Evolutionary conservation across 2,888 invertebrate genomes (phyloP), one percentile per base, ranked within the genome.

Genomic region (Rhingia rostrata): DNA sequence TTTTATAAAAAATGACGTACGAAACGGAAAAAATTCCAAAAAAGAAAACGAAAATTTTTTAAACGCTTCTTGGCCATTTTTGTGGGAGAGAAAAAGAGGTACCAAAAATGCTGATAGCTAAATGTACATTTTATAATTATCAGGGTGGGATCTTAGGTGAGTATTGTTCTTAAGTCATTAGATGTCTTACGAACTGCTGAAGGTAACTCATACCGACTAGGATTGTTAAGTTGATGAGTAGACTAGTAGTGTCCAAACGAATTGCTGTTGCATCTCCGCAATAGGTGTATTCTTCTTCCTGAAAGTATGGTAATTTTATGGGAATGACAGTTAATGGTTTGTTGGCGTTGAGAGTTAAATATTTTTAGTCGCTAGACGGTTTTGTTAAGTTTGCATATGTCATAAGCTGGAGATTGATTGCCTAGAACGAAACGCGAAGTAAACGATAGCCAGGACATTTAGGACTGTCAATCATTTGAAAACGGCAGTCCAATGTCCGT

Each of bases 251-350:
- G 74, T 85, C 69, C 14, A 87, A 87, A 78, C 87, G 87, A 72
- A 87, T 88, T 74, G 88, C 86, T 75, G 88, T 87, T 56, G 90
- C 91, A 74, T 90, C 89, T 66, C 91, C 91, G 87, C 91, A 91
- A 86, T 91, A 91, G 58, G 91, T 89, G 79, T 86, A 90, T 58
- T 88, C 86, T 73, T 88, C 89, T 87, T 91, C 91, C 91, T 91
- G 66, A 4, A 80, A 77, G 22, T 9, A 61, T 60, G 51, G 1
- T 5, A 9, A 41, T 41, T 43, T 6, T 43, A 6, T 12, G 7
- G 39, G 22, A 22, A 22, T 39, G 7, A 0, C 9, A 10, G 39
- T 39, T 39, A 4, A 3, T 39, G 7, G 2, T 32, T 58, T 41
- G 10, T 6, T 32, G 22, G 22, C 1, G 22, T 22, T 22, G 2